Evolutionary conservation across 2,113 vertebrate genomes (phyloP).

Genomic region (Mesembrinibis cayennensis): DNA sequence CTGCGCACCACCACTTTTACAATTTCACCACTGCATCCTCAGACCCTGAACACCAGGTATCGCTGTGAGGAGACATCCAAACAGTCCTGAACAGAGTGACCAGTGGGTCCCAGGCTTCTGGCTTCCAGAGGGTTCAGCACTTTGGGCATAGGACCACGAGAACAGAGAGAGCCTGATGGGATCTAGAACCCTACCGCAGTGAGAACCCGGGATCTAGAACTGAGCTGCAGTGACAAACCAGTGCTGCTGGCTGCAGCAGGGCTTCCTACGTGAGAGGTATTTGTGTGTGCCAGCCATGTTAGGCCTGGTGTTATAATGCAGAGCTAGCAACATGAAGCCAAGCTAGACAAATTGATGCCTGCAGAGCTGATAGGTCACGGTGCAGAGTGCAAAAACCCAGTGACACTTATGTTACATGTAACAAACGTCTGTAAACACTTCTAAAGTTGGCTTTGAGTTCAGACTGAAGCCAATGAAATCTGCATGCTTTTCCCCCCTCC

Average conservation of each 20-base stretch:
- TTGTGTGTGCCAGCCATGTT: fast-evolving
- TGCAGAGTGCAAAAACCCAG: neutral
- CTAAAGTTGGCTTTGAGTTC: neutral
- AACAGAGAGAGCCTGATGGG: neutral
- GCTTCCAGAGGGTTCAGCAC: neutral
- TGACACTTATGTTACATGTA: fast-evolving
- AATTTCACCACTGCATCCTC: neutral
- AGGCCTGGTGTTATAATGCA: neutral
- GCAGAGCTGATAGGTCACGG: neutral
- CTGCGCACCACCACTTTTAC: neutral
- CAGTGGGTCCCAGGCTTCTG: too few species aligned
- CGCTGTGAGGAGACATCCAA: neutral
- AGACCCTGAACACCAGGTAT: neutral
- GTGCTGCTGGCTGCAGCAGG: neutral
- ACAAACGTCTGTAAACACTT: neutral
- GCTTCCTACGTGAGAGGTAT: neutral
- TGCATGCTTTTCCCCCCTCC: neutral
- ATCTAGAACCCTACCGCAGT: neutral
- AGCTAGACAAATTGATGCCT: neutral
- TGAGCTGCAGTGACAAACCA: neutral
- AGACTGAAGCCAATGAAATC: neutral
- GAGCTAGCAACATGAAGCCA: too few species aligned
- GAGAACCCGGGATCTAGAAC: neutral
- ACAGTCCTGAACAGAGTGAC: neutral
- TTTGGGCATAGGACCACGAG: neutral